Base-by-base conservation (phyloP, 1,140 invertebrate genomes). In the Neocloeon triangulifer region DNA sequence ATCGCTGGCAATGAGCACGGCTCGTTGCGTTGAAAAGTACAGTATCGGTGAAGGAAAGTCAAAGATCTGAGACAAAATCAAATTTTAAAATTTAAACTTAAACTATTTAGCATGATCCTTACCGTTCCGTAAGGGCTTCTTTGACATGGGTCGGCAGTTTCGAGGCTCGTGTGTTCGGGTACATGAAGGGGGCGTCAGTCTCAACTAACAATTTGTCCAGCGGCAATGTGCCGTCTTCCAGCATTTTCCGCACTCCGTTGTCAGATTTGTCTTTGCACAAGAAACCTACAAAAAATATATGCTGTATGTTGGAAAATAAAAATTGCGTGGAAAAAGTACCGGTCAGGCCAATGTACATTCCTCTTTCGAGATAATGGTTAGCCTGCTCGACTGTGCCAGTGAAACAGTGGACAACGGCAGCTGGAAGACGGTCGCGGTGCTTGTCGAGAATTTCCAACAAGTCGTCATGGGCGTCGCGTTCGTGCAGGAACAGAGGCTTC, bases 171-270 rank as follows among this genome's bases (percentile, higher is more conserved):
- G 82, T 84, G 49, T 94, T 95, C 1, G 86, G 86, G 53, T 86
- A 94, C 81, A 92, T 88, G 46, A 86, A 95, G 1, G 88, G 88
- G 7, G 85, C 74, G 58, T 94, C 88, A 2, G 82, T 89, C 56
- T 92, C 85, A 1, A 94, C 69, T 19, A 94, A 48, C 30, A 92
- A 55, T 49, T 67, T 65, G 41, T 94, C 81, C 38, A 92, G 46
- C 2, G 85, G 80, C 42, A 88, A 59, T 15, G 69, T 57, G 33
- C 74, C 69, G 44, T 79, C 73, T 21, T 81, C 73, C 9, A 94
- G 49, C 28, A 89, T 55, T 45, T 78, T 70, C 34, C 85, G 58
- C 4, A 95, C 73, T 10, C 86, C 85, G 40, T 74, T 73, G 42
- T 86, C 81, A 10, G 80, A 80, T 56, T 86, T 91, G 44, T 92